A percentile compares a stretch with the other conserved stretches of the same genome.
phyloP scores from a whole-genome alignment of 2,113 vertebrate genomes.

The Balaeniceps rex region DNA sequence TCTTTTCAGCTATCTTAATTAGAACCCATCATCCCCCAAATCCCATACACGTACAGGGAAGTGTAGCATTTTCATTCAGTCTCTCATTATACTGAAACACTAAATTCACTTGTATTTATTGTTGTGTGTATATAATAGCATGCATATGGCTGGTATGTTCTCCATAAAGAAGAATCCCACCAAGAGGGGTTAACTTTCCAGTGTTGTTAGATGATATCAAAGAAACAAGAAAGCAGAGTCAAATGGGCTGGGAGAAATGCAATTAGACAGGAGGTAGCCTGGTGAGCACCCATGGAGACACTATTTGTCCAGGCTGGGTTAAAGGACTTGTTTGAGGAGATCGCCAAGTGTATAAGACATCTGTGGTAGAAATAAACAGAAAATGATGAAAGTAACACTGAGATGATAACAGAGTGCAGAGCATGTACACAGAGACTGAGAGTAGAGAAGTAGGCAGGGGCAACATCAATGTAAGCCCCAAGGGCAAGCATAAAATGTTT shows the following conservation, averaged over 20 bases:
- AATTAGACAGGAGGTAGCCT: neutral
- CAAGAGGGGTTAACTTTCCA: neutral
- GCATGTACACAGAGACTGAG: neutral
- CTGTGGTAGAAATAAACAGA: neutral
- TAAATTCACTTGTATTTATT: neutral
- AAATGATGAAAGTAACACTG: neutral
- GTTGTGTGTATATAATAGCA: neutral
- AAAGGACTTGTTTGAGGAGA: neutral
- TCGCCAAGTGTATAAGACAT: neutral
- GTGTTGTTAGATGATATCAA: neutral
- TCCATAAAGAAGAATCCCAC: neutral
- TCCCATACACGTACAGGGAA: neutral
- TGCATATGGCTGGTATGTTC: neutral
- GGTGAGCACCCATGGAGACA: neutral
- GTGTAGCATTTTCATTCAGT: neutral
- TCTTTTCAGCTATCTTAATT: neutral
- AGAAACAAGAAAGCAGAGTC: neutral
- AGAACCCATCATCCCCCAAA: neutral
- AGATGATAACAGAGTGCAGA: neutral
- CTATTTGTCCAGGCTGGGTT: neutral
- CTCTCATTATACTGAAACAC: neutral
- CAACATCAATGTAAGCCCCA: neutral
- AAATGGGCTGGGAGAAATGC: accelerated
- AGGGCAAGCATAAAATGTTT: neutral
- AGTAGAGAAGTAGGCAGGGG: neutral